A percentile compares a stretch with the other conserved stretches of the same genome.
These are phyloP conservation scores for Drosophila sp. DNA, from an alignment of 1,140 invertebrate genomes.

Conservation along the genomic window DNA sequence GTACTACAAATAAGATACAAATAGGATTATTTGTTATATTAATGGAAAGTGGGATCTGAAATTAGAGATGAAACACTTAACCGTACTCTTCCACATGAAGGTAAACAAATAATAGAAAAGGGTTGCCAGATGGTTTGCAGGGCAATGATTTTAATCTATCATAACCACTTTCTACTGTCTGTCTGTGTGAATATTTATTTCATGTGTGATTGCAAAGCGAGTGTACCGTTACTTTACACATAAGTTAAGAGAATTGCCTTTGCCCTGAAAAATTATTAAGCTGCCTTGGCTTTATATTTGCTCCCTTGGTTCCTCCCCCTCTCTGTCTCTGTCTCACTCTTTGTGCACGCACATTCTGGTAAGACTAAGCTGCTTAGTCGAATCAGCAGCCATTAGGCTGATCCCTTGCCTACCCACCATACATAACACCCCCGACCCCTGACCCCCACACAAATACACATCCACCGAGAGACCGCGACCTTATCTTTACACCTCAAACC, in stretches of 20 bases:
- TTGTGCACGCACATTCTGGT: neutral
- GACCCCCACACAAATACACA: neutral
- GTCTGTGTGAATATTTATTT: neutral
- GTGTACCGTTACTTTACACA: neutral
- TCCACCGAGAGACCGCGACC: neutral
- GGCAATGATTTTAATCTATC: too few relatives aligned
- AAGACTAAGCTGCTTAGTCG: slow-evolving; percentile 6
- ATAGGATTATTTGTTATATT: too few relatives aligned
- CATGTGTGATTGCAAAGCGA: neutral
- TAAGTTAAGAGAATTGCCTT: neutral
- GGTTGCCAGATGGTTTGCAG: too few relatives aligned
- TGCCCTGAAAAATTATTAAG: slow-evolving; percentile 6
- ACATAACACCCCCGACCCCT: neutral
- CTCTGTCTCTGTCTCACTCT: neutral
- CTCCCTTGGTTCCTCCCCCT: neutral
- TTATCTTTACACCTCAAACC: slow-evolving; percentile 11
- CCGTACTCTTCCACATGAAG: too few relatives aligned
- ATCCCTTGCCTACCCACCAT: neutral
- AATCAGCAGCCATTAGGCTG: slow-evolving; percentile 26
- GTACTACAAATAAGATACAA: too few relatives aligned
- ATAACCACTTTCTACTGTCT: too few relatives aligned
- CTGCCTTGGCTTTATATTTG: neutral
- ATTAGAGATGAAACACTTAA: too few relatives aligned
- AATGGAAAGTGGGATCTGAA: too few relatives aligned
- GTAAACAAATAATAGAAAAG: too few relatives aligned